These are phyloP conservation scores for Larimichthys crocea DNA, from an alignment of 2,113 vertebrate species.

Conservation along the genomic window DNA sequence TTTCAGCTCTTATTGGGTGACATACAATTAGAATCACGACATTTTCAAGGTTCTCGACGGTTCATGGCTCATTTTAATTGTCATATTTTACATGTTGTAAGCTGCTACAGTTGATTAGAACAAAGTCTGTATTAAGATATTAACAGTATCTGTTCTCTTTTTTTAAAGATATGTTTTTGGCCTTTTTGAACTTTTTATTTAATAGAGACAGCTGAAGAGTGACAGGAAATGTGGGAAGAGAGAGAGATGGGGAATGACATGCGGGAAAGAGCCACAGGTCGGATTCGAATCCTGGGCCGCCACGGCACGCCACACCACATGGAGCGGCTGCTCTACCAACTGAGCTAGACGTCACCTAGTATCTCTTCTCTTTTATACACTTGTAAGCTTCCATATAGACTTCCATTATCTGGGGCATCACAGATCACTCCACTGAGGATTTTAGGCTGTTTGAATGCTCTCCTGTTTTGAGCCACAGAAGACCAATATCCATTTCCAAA, in stretches of 20 bases:
- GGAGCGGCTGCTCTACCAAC: no score
- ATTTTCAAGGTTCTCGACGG: neutral
- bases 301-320: no score
- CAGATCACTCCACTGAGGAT: slow-evolving; percentile 11
- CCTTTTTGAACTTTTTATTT: no score
- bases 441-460: slow-evolving; percentile 12
- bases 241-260: no score
- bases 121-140: neutral
- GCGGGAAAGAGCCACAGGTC: no score
- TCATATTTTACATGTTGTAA: neutral
- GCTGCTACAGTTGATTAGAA: neutral
- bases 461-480: slow-evolving; percentile 16
- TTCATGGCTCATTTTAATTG: neutral
- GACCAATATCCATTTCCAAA: slow-evolving; percentile 20
- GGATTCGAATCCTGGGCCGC: no score
- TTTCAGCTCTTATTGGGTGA: neutral
- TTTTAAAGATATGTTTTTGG: no score
- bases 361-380: neutral
- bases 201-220: no score
- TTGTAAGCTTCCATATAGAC: neutral
- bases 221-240: no score
- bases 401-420: slow-evolving; percentile 6
- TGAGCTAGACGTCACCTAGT: neutral
- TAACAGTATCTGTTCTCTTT: neutral
- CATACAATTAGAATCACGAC: neutral